Evolutionary conservation across 2,888 invertebrate species (phyloP), one percentile per base, ranked within the genome.

Genomic region (Limnephilus rhombicus): DNA sequence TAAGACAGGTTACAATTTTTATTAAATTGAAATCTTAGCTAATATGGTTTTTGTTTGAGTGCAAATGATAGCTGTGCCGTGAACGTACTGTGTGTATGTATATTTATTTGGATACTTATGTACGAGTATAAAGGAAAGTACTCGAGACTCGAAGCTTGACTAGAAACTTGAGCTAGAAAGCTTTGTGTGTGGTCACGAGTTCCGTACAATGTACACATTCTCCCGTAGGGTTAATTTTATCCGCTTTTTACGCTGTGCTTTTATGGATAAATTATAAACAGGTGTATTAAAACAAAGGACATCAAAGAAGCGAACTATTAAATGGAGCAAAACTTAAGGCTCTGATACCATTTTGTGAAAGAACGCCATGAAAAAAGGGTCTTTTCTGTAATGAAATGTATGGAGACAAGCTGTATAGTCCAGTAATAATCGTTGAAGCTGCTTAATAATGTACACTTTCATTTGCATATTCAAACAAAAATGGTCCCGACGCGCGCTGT

Each of bases 381-480:
- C 88, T 68, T 68, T 87, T 88, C 88, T 53, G 86, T 86, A 88
- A 88, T 88, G 88, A 88, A 88, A 88, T 88, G 88, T 88, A 68
- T 88, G 88, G 88, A 88, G 88, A 88, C 88, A 88, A 88, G 88
- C 88, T 88, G 68, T 88, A 89, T 68, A 88, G 91, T 91, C 91
- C 91, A n/a, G 92, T 93, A 93, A 93, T 93, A 93, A 92, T 91
- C 92, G 93, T 91, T 92, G 91, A 92, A 93, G 91, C 91, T 92
- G 92, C 92, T 93, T 92, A 93, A 93, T 93, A 93, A 93, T 93
- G 93, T 91, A 93, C 90, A 92, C 88, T 93, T 92, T 93, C 92
- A 93, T 93, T 93, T 93, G 93, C 93, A 93, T 93, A 93, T 92
- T 93, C 93, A 93, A 93, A 93, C 93, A 93, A 93, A 93, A 93